These are phyloP conservation scores for Cantharis flavilabris DNA, from an alignment of 2,888 invertebrate species.

Conservation along the genomic window DNA sequence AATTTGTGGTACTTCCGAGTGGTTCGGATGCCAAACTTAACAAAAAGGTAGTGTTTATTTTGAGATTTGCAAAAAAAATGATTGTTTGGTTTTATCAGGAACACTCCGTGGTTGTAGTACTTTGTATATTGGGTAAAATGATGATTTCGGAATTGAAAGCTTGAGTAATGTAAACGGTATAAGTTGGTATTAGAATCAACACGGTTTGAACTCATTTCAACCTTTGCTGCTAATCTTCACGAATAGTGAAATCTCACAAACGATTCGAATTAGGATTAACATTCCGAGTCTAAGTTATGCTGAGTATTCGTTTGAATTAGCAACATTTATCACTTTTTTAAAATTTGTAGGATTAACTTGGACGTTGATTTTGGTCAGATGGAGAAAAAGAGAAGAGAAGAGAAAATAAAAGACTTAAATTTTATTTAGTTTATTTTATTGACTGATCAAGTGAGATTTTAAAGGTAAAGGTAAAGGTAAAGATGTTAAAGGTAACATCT, in stretches of 20 bases:
- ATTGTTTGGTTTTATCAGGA: not conserved
- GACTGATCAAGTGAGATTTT: conserved; percentile 46
- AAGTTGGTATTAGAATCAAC: not conserved
- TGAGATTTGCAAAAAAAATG: too few species aligned
- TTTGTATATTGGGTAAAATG: not conserved
- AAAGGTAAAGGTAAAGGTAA: too few species aligned
- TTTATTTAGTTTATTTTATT: conserved; percentile 46
- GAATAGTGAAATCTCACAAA: not conserved
- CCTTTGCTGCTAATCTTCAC: not conserved
- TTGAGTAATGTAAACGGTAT: not conserved
- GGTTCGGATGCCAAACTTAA: too few species aligned
- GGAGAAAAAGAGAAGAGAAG: not conserved
- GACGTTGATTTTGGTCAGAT: not conserved
- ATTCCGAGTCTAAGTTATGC: not conserved
- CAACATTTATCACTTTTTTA: not conserved
- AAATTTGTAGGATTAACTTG: not conserved
- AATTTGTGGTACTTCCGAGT: not conserved
- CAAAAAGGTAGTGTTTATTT: too few species aligned
- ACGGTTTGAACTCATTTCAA: not conserved
- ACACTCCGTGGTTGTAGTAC: not conserved
- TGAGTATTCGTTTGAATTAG: not conserved
- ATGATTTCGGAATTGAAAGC: not conserved
- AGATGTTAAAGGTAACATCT: conserved; percentile 51
- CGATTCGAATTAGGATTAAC: not conserved
- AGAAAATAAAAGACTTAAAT: conserved; percentile 20